Evolutionary conservation across 2,797 vertebrate species (phyloP).

Genomic region (Cossypha niveicapilla): DNA sequence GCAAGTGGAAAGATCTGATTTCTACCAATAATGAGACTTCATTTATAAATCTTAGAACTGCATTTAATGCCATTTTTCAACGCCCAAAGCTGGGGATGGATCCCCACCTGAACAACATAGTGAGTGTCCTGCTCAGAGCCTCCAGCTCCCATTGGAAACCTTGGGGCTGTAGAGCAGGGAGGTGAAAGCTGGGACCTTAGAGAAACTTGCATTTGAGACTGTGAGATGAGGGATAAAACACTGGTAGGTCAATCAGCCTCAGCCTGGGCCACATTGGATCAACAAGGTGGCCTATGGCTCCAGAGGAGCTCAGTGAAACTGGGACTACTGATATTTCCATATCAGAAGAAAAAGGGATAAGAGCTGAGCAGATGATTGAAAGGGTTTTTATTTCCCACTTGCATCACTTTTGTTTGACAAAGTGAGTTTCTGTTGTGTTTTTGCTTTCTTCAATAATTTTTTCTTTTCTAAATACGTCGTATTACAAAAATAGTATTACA

Average conservation of each 20-base stretch:
- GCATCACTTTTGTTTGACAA: background rate
- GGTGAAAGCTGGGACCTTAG: background rate
- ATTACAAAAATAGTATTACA: background rate
- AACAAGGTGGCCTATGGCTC: rapidly evolving
- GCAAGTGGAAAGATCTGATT: background rate
- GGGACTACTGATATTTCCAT: background rate
- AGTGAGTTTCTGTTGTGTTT: background rate
- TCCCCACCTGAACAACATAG: rapidly evolving
- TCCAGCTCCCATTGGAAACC: background rate
- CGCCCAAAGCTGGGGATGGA: background rate
- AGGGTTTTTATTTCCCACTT: background rate
- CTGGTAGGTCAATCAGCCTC: background rate
- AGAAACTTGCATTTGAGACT: background rate
- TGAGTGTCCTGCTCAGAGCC: background rate
- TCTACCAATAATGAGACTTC: background rate
- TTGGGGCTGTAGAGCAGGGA: background rate
- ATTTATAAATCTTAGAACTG: background rate
- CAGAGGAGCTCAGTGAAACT: background rate
- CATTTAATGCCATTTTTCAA: background rate
- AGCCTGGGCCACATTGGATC: background rate
- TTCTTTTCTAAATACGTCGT: background rate
- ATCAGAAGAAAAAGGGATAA: background rate
- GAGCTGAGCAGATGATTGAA: background rate
- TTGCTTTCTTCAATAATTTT: background rate
- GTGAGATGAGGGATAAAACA: background rate